Conservation (phyloP, 2,888 invertebrate genomes). For the Terebella lapidaria region DNA sequence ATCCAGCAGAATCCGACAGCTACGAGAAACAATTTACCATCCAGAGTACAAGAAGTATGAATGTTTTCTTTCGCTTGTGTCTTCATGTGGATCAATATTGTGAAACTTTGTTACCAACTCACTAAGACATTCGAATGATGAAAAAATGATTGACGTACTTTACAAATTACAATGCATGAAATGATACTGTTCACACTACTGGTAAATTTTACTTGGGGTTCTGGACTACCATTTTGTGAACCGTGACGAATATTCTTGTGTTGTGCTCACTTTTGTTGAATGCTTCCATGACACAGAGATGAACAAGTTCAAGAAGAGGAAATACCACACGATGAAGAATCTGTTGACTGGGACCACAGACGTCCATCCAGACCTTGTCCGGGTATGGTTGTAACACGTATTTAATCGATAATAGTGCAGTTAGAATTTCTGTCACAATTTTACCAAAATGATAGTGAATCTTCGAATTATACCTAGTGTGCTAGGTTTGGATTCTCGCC, state of each 20-base stretch:
- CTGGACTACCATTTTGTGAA: neutral
- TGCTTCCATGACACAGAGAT: slow-evolving; percentile 57
- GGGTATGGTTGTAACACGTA: slow-evolving; percentile 51
- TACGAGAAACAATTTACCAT: slow-evolving; percentile 65
- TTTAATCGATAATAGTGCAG: neutral
- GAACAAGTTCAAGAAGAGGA: slow-evolving; percentile 86
- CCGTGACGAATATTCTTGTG: neutral
- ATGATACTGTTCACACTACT: no score
- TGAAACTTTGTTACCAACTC: no score
- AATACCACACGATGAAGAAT: slow-evolving; percentile 83
- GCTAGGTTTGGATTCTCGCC: no score
- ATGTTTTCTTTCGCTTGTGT: neutral
- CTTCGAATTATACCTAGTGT: no score
- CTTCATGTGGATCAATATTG: no score
- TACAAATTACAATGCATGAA: no score
- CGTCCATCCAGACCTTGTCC: slow-evolving; percentile 66
- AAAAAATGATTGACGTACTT: no score
- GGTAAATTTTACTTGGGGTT: no score
- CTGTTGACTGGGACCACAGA: slow-evolving; percentile 86
- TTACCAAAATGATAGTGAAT: no score
- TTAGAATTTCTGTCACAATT: no score
- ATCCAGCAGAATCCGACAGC: slow-evolving; percentile 66
- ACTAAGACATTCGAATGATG: no score
- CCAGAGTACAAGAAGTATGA: slow-evolving; percentile 67
- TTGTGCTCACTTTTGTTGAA: neutral